Evolutionary conservation across 92 coral and sea anemone species (phyloP), one percentile per base, ranked within the genome.

Genomic region (Palythoa caribaeorum): DNA sequence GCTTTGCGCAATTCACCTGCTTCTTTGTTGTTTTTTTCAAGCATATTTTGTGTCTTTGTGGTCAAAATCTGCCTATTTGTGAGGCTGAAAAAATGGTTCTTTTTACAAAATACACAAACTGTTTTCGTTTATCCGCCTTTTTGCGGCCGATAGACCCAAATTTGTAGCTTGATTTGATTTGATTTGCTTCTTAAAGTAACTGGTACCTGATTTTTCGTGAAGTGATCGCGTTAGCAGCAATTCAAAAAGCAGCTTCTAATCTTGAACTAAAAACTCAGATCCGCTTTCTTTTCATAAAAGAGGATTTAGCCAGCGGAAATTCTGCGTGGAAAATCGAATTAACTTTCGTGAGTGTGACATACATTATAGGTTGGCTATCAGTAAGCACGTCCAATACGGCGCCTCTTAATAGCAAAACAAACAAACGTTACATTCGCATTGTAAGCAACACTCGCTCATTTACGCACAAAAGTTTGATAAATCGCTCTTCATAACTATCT

Each of bases 151-250:
- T 28, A 51, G 20, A 7, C 39, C 2, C 7, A 77, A 77, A 17
- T 5, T 28, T 20, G 1, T 15, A 5, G 19, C 16, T 20, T 36
- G 5, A 28, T 38, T 77, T 36, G 3, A 17, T 36, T 8, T 5
- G 50, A 28, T 11, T 50, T 14, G 1, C 39, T 50, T 47, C 6
- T 20, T 20, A 5, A 70, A 35, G 17, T 5, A 48, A 44, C 50
- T 21, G 39, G 39, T 13, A 20, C 75, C 47, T 71, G 47, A 44
- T 37, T 11, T 50, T 50, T 28, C 59, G 57, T 81, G 75, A 80
- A 81, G 86, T 65, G 86, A 48, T 68, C 76, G 60, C 19, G 57
- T 81, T 81, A 81, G 59, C 86, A 81, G 86, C 86, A 81, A 81
- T 81, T 20, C 35, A 50, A 65, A 65, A 35, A 65, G 3, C 74